These are phyloP conservation scores for Hippopotamus amphibius DNA, from an alignment of 2,113 vertebrate genomes.

Conservation along the genomic window DNA sequence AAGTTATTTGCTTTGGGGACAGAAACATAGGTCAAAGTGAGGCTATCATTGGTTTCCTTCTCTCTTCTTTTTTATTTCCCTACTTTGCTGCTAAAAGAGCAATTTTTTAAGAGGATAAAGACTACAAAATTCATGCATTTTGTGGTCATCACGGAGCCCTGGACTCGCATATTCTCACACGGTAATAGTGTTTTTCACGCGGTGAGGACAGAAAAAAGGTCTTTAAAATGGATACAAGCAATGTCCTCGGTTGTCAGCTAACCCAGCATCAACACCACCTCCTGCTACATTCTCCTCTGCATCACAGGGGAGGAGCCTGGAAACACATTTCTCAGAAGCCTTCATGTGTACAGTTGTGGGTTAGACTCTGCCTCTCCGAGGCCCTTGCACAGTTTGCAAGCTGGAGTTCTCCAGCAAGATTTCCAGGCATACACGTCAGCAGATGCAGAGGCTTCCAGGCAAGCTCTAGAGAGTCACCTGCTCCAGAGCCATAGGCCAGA, in stretches of 20 bases:
- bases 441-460: not conserved
- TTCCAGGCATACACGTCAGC: not conserved
- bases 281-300: not conserved
- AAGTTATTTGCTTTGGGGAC: not conserved
- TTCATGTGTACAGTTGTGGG: not conserved
- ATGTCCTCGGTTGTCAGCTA: not conserved
- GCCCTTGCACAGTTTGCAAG: not conserved
- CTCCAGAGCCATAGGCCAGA: not conserved
- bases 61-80: not conserved
- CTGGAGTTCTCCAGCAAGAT: not conserved
- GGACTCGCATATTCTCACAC: not conserved
- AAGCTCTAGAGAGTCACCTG: not conserved
- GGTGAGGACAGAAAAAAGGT: not conserved
- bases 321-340: constrained; percentile 37
- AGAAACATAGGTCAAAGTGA: constrained; percentile 4
- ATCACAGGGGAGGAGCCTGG: not conserved
- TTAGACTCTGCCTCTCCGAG: not conserved
- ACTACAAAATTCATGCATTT: not conserved
- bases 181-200: not conserved
- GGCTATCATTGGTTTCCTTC: not conserved
- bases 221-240: not conserved
- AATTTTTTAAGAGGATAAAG: constrained; percentile 20
- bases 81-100: not conserved
- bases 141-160: not conserved
- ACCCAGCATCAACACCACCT: not conserved